Base-by-base conservation (phyloP, 2,113 vertebrate genomes). In the cat (Felis catus) region DNA sequence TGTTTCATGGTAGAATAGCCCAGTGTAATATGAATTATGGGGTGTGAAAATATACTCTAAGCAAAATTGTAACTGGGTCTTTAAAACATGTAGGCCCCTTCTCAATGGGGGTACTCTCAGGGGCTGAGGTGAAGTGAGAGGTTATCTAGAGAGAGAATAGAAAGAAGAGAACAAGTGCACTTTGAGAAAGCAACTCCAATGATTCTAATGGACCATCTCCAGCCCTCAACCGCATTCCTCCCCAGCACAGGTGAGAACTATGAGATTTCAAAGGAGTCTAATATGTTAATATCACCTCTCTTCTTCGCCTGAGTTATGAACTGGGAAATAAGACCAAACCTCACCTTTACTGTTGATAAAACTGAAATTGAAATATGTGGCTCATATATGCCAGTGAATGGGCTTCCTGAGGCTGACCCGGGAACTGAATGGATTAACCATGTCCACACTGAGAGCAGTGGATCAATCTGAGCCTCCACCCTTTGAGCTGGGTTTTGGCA, bases 391-490 rank as follows among this genome's bases (percentile, higher is more conserved):
- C 39, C 39, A 79, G 45, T n/a, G 55, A 89, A 39, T n/a, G 31
- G 8, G 16, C 31, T 58, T 74, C 31, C n/a, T 21, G 18, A 66
- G 6, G 51, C 27, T 36, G n/a, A 91, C 2, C 21, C 36, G 12
- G 39, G 4, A 79, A 80, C 9, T 21, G 2, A n/a, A 41, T 23
- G 33, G 1, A 45, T 18, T 31, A 53, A n/a, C 8, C 39, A 39
- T 23, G 33, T 31, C 3, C 21, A 27, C 6, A 66, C 2, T 2
- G 29, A 63, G 0, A 23, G 1, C 73, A 53, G 25, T 15, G 1
- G 33, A 36, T 5, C 1, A 4, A 19, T 36, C 33, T 36, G n/a
- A 39, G 13, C 1, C 25, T 53, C n/a, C 0, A 2, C 6, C 27
- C 23, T 48, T 23, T 2, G 11, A 36, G 5, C 1, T 5, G 5